These are phyloP conservation scores for Drosophila athabasca DNA, from an alignment of 1,140 invertebrate species.

Conservation along the genomic window DNA sequence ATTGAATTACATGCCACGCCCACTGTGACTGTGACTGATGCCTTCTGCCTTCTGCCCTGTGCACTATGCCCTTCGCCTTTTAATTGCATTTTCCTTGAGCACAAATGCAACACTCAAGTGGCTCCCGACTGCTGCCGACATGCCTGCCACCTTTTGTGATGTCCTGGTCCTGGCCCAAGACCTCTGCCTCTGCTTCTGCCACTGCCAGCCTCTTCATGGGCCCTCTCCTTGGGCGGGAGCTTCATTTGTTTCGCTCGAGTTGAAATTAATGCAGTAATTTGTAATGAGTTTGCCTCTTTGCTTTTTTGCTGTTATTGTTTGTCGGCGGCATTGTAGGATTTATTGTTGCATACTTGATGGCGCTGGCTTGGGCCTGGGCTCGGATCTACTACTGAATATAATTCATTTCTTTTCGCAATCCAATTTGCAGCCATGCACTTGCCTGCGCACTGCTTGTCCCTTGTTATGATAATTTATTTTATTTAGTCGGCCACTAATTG, in stretches of 20 bases:
- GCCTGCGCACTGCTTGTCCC: constrained; percentile 65
- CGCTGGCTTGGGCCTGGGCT: constrained; percentile 1
- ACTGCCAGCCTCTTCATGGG: constrained; percentile 6
- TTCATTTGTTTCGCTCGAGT: constrained; percentile 63
- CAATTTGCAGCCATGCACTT: constrained; percentile 47
- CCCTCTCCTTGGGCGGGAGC: constrained; percentile 18
- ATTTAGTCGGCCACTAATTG: constrained; percentile 60
- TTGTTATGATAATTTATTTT: constrained; percentile 72
- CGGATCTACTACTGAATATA: constrained; percentile 26
- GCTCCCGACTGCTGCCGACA: constrained; percentile 24
- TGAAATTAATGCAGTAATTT: constrained; percentile 81
- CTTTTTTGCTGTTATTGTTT: constrained; percentile 33
- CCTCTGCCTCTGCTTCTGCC: constrained; percentile 18
- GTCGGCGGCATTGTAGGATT: constrained; percentile 54
- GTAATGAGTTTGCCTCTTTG: constrained; percentile 72
- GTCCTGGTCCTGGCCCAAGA: no score
- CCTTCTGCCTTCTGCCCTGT: not conserved
- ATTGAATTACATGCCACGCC: constrained; percentile 66
- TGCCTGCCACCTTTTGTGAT: no score
- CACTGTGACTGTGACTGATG: no score
- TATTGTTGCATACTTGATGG: constrained; percentile 63
- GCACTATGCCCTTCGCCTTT: constrained; percentile 47
- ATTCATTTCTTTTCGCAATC: constrained; percentile 34
- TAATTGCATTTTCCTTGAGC: constrained; percentile 74
- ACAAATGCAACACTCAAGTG: constrained; percentile 70